These are phyloP conservation scores for Pteropus alecto DNA, from an alignment of 2,113 vertebrate species.

Conservation along the genomic window DNA sequence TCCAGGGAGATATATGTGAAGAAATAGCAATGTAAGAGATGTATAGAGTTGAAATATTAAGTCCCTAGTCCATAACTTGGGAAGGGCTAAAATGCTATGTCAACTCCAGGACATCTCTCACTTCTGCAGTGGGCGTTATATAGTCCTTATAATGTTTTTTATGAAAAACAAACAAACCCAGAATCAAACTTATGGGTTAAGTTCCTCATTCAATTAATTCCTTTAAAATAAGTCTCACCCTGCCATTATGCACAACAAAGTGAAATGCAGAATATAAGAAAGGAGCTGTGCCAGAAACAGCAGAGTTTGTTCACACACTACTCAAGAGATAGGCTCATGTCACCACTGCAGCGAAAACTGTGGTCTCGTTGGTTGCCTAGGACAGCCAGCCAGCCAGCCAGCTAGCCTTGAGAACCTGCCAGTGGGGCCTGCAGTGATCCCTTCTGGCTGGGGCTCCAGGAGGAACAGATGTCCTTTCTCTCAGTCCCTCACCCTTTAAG, in stretches of 20 bases:
- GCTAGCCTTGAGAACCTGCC: neutral
- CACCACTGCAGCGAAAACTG: neutral
- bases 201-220: neutral
- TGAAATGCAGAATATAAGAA: neutral
- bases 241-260: neutral
- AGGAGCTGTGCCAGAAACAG: neutral
- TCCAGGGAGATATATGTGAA: neutral
- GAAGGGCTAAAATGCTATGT: neutral
- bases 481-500: neutral
- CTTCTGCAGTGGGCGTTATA: neutral
- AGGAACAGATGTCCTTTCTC: too few species aligned
- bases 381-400: neutral
- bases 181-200: neutral
- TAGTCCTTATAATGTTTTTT: neutral
- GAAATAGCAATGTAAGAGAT: neutral
- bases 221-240: neutral
- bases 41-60: neutral
- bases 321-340: neutral
- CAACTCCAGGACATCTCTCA: neutral
- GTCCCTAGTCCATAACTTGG: neutral
- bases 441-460: neutral
- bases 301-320: fast-evolving
- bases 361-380: neutral
- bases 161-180: neutral
- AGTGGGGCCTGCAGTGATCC: fast-evolving